Base-by-base conservation (phyloP, 2,888 invertebrate species). In the Drosophila leonis region DNA sequence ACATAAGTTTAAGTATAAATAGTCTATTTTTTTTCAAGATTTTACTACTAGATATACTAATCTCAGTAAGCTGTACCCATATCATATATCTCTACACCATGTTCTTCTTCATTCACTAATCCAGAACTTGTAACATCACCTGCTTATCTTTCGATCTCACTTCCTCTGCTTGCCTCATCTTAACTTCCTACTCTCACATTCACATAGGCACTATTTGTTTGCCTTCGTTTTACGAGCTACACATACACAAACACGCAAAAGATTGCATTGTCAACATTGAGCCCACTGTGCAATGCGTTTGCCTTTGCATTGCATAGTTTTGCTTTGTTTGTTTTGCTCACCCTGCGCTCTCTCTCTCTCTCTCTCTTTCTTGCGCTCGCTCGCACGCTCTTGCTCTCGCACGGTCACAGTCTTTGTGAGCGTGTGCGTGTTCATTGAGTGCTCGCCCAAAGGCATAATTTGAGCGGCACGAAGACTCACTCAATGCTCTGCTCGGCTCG, bases 341-440 rank as follows among this genome's bases (percentile, higher is more conserved):
- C 80, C 79, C 79, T 48, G 56, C 37, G 33, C 29, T 15, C 24
- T 9, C 56, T 18, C 61, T 52, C 61, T 37, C 59, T 57, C 52
- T 49, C 20, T 33, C 57, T 51, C 55, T 13, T 27, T 15, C 49
- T 44, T 55, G 46, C 20, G 48, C 48, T 49, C 46, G 46, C 63
- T 55, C 37, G 48, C 42, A 31, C 41, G 48, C 57, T 60, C 62
- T 59, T 46, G 59, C 31, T 29, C 64, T 52, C 56, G 37, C 37
- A n/a, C 55, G 51, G 37, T 27, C 60, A 52, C 65, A 71, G 72
- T 67, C 72, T 71, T 72, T 87, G 84, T 82, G 77, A 89, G 86
- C 82, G 89, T 82, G 76, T 90, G 86, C 82, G 89, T 90, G 84
- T 79, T 89, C 91, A 91, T 77, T 90, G 90, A 89, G 83, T 89